Base-by-base conservation (phyloP, 2,797 vertebrate species). In the Cyprinella venusta region DNA sequence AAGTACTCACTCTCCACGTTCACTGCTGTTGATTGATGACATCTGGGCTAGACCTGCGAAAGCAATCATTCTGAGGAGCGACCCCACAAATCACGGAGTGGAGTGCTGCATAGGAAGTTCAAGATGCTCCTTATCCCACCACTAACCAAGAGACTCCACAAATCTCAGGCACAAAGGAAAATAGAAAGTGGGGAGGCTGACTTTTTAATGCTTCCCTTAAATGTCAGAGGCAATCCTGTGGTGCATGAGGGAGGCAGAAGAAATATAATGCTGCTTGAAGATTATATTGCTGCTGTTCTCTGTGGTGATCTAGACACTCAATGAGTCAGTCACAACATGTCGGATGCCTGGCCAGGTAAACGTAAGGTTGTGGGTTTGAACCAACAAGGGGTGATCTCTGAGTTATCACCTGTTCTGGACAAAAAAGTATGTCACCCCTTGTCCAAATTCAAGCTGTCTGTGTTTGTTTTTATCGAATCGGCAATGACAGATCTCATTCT, bases 81-180 rank as follows among this genome's bases (percentile, higher is more conserved):
- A 75, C 65, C 72, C 76, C 78, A 84, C 87, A 88, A 87, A 89
- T 88, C 86, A 86, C n/a, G 8, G 26, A 59, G 80, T 36, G 63
- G 67, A 76, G 67, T 33, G 56, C 59, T 59, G 56, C 64, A 50
- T 54, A 82, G 40, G 65, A 83, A 70, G 64, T 38, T 68, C 16
- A 8, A 83, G 81, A 69, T 72, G 83, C 80, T 78, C 36, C 30
- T 56, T 50, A 48, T 72, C 76, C 67, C 70, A 77, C 63, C 56
- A 30, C 40, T 64, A 71, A 83, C 33, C 15, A 78, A 56, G 80
- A 56, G 21, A 33, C 81, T 36, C 86, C 54, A 85, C 88, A 89
- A 90, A 89, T 90, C 87, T 85, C 65, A 10, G 1, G 30, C 50
- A 81, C 80, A 85, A 89, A 86, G 67, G 85, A 86, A 84, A 89